Base-by-base conservation (phyloP, 2,888 invertebrate species). In the Dyspetes luteomarginatus region DNA sequence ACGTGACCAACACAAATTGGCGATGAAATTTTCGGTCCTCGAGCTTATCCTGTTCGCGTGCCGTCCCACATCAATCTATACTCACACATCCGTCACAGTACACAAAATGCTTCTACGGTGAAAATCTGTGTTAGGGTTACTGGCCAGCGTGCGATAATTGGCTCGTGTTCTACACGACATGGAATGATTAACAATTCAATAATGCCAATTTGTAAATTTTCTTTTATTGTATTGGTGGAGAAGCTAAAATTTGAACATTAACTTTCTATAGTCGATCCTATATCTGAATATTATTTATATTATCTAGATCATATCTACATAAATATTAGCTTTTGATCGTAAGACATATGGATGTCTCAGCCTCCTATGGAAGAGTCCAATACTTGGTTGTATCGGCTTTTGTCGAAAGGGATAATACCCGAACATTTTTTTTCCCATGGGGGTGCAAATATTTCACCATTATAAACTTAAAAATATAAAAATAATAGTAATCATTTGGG, bases 1-100 rank as follows among this genome's bases (percentile, higher is more conserved):
- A 77, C 81, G 76, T 69, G 68, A 77, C 77, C 73, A 45, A 17
- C 48, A 73, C 52, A 77, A 81, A 81, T 81, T 69, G 68, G 43
- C 73, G 69, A 64, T 56, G 64, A 68, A 56, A 65, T 81, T 81
- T 73, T 77, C 64, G 69, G 48, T 56, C 48, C 56, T 67, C 36
- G 65, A 58, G 65, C n/a, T 74, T 58, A 17, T 56, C 48, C 65
- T 24, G 48, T 67, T 71, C 68, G 68, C 52, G 60, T 41, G 69
- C 64, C 41, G 52, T 68, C 56, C 22, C 26, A 36, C 43, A 55
- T 55, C 58, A 69, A 71, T 71, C 45, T 56, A 71, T 64, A n/a
- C n/a, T 28, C 55, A 24, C 45, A 36, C 56, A 52, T 28, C 28
- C 28, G 17, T 64, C 73, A 28, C 9, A 36, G 36, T 2, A 12